Percentiles rank a stretch among this genome's conserved stretches.
Evolutionary conservation across 2,888 invertebrate genomes (phyloP).

Genomic region (Caenorhabditis uteleia): DNA sequence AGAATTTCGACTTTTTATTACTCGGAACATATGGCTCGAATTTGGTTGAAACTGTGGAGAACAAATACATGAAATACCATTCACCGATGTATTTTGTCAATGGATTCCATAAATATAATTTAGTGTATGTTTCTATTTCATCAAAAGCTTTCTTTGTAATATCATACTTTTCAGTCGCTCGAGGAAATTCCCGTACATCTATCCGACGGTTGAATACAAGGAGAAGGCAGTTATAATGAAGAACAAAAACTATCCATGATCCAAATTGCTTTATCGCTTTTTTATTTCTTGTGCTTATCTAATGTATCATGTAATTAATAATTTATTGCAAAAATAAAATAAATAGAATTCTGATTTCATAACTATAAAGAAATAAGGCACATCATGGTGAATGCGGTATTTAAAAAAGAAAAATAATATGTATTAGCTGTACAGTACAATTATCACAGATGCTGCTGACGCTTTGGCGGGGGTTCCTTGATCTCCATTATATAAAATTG

Average conservation of each 20-base stretch:
- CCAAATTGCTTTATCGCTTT: not conserved
- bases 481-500: no score
- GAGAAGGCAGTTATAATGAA: constrained; percentile 55
- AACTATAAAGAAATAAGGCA: constrained; percentile 7
- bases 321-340: not conserved
- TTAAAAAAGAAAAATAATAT: not conserved
- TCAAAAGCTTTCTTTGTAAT: not conserved
- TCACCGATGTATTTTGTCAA: constrained; percentile 46
- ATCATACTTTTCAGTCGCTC: constrained; percentile 11
- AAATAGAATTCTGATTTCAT: not conserved
- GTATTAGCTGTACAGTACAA: not conserved
- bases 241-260: constrained; percentile 23
- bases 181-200: constrained; percentile 47
- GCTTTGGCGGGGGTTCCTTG: no score
- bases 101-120: constrained; percentile 41
- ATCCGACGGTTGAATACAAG: constrained; percentile 48
- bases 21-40: constrained; percentile 55
- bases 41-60: constrained; percentile 34
- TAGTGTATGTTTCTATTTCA: constrained; percentile 18
- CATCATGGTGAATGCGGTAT: constrained; percentile 5
- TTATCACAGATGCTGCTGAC: constrained; percentile 6
- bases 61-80: constrained; percentile 43
- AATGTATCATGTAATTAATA: not conserved
- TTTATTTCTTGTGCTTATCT: not conserved
- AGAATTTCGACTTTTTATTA: constrained; percentile 62